Evolutionary conservation across 1,140 invertebrate species (phyloP), one percentile per base, ranked within the genome.

Genomic region (Brachionus calyciflorus): DNA sequence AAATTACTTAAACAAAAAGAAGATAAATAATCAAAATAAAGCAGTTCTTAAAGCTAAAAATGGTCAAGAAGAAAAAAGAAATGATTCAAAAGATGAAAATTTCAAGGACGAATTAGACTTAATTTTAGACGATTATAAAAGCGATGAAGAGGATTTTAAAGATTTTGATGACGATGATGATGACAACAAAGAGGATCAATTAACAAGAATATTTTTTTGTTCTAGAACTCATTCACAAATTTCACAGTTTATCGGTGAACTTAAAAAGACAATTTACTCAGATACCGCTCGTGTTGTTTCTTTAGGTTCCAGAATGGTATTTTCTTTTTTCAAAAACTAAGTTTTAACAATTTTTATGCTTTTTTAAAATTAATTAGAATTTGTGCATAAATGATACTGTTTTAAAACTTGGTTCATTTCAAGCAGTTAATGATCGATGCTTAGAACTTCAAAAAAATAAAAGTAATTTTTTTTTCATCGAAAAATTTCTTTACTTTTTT

Each of bases 161-260:
- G 78, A 84, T 76, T 84, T 86, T 51, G 85, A 88, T 70, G 76
- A 80, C 57, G 80, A 82, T 53, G 79, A 82, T 77, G 80, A 86
- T 77, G 80, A 86, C 51, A 83, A 87, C 57, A 86, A 88, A 65
- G 83, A 87, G 57, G 86, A 88, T 9, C 80, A 83, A 79, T 78
- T 81, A n/a, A 81, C 80, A 3, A 83, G 83, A 78, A 91, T 98
- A 78, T 93, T 91, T 81, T 96, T 93, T 85, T 94, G 93, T 80
- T 96, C 93, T 78, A 88, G 96, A 82, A 98, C 96, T 33, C 95
- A 99, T 86, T 97, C 94, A 7, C 96, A 99, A 83, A 84, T 99
- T 26, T 89, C 91, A 1, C 96, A 99, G 83, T 94, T 98, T 87
- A 89, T 97, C 28, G 88, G 89, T 65, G 96, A 98, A 88, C 87